These are phyloP conservation scores for Macaca nemestrina DNA, from an alignment of 2,113 vertebrate species.

Conservation along the genomic window DNA sequence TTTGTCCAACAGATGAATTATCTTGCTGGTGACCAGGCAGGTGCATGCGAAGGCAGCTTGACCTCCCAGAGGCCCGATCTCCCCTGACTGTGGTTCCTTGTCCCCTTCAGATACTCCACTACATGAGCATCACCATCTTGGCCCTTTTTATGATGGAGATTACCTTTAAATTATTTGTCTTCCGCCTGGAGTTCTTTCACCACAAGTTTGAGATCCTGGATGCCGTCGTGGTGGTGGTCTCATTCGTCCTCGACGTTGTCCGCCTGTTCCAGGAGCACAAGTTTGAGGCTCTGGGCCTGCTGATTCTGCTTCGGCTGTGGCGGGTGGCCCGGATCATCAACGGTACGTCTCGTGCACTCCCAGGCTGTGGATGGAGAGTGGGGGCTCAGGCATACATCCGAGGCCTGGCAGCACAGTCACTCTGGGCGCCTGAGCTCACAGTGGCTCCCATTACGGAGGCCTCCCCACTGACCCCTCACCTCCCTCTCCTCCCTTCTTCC, in stretches of 20 bases:
- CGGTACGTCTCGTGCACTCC: constrained; percentile 78
- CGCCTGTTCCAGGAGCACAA: constrained; percentile 90
- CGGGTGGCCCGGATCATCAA: constrained; percentile 97
- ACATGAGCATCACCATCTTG: constrained; percentile 92
- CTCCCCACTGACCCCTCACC: neutral
- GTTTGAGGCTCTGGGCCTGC: constrained; percentile 91
- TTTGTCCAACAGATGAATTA: neutral
- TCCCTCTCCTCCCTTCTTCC: too few species aligned
- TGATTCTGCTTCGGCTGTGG: constrained; percentile 97
- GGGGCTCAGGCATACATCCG: neutral
- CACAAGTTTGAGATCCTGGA: constrained; percentile 99
- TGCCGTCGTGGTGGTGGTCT: constrained; percentile 89
- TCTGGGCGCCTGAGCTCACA: neutral
- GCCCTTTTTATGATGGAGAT: constrained; percentile 95
- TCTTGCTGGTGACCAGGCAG: neutral
- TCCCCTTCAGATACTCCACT: constrained; percentile 92
- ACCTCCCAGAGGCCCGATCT: neutral
- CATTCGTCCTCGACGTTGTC: constrained; percentile 92
- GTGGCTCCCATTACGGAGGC: neutral
- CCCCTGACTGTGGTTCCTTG: neutral
- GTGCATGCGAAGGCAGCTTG: neutral
- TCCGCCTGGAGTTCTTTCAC: constrained; percentile 92
- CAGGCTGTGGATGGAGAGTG: fast-evolving
- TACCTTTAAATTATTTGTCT: constrained; percentile 91
- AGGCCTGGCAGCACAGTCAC: neutral